Conservation (phyloP, 2,888 invertebrate species). For the Zonitis immaculata region DNA sequence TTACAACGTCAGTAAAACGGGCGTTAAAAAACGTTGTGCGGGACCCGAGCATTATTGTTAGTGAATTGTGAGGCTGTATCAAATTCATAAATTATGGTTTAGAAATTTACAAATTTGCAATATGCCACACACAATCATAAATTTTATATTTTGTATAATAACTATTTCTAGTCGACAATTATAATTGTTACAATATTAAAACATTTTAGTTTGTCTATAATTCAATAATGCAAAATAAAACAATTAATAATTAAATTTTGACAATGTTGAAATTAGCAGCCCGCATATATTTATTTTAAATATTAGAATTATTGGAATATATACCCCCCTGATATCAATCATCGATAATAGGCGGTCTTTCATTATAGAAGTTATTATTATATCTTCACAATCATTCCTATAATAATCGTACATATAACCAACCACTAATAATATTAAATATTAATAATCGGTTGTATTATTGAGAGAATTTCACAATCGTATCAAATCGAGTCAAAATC, state of each 20-base stretch:
- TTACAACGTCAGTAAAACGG: no score
- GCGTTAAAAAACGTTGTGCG: no score
- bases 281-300: conserved; percentile 15
- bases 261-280: conserved; percentile 20
- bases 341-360: conserved; percentile 18
- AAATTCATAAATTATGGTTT: conserved; percentile 32
- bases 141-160: conserved; percentile 33
- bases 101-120: conserved; percentile 35
- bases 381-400: conserved; percentile 17
- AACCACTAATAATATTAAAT: no score
- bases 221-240: no score
- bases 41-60: no score
- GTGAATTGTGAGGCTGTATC: no score
- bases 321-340: conserved; percentile 18
- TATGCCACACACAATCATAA: conserved; percentile 35
- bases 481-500: no score
- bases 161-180: conserved; percentile 26
- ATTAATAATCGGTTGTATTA: no score
- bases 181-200: conserved; percentile 26
- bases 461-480: no score
- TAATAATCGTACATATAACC: no score
- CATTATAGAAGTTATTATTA: conserved; percentile 21
- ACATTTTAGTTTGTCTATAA: not conserved
- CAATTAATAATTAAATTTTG: conserved; percentile 10
- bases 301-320: conserved; percentile 18